Conservation (phyloP, 2,797 vertebrate species). For the Oreonectes daqikongensis region DNA sequence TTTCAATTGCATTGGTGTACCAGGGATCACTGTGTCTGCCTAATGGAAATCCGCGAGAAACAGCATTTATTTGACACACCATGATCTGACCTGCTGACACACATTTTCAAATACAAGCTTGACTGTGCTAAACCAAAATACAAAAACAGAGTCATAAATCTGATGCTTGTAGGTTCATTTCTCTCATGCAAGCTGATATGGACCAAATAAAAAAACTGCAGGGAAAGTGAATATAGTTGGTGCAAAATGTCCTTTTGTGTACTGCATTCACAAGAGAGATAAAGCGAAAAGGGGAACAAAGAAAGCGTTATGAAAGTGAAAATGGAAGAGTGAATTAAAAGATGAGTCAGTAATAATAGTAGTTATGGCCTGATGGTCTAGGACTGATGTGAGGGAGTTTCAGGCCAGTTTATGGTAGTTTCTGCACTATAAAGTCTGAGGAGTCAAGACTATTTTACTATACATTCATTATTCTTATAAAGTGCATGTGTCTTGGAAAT, state of each 20-base stretch:
- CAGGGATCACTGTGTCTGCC: background rate
- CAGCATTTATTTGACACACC: conserved; percentile 13
- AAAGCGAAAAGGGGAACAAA: background rate
- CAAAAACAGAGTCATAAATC: background rate
- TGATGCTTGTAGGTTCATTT: background rate
- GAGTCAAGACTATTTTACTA: background rate
- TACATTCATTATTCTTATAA: too few relatives aligned
- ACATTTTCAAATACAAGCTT: conserved; percentile 23
- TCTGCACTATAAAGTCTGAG: background rate
- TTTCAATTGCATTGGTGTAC: conserved; percentile 16
- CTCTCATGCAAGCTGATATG: background rate
- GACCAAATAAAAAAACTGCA: background rate
- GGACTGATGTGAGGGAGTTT: background rate
- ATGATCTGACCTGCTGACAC: conserved; percentile 29
- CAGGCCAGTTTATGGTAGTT: background rate
- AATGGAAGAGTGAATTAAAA: background rate
- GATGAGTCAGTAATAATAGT: background rate
- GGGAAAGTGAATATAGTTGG: background rate
- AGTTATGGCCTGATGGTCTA: background rate
- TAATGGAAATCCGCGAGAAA: conserved; percentile 11
- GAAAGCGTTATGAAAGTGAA: background rate
- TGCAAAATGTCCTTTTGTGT: conserved; percentile 12
- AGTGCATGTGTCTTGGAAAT: too few relatives aligned
- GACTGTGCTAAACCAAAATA: background rate
- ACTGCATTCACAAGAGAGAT: background rate